phyloP scores from a whole-genome alignment of 1,140 invertebrate genomes.

The Nephila pilipes region DNA sequence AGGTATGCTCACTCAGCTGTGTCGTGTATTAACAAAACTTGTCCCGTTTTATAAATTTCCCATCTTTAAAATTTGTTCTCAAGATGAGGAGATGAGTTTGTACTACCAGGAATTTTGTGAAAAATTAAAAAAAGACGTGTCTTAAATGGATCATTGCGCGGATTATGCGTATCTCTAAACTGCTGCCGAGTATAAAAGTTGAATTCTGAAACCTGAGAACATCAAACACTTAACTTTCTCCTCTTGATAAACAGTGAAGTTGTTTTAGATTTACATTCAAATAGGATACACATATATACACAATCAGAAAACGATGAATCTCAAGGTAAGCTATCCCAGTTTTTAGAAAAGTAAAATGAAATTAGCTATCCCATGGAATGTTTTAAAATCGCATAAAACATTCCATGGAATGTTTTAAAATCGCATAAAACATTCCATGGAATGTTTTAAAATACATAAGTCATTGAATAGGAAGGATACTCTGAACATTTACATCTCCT shows the following conservation, averaged over 20 bases:
- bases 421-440: too few relatives aligned
- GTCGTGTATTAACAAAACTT: background rate
- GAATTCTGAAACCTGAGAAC: background rate
- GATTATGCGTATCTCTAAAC: background rate
- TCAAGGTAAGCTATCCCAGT: background rate
- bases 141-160: slow-evolving; percentile 58
- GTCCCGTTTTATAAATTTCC: background rate
- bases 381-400: too few relatives aligned
- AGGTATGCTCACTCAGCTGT: background rate
- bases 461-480: too few relatives aligned
- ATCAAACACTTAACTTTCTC: background rate
- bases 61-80: background rate
- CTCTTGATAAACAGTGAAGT: background rate
- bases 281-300: background rate
- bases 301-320: slow-evolving; percentile 22
- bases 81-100: background rate
- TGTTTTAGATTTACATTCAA: background rate
- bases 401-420: too few relatives aligned
- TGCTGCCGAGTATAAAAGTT: slow-evolving; percentile 10
- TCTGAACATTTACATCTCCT: too few relatives aligned
- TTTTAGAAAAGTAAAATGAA: background rate
- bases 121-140: background rate
- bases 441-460: too few relatives aligned
- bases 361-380: too few relatives aligned
- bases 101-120: background rate